Base-by-base conservation (phyloP, 2,797 vertebrate genomes). In the Sebastes matsubarae region DNA sequence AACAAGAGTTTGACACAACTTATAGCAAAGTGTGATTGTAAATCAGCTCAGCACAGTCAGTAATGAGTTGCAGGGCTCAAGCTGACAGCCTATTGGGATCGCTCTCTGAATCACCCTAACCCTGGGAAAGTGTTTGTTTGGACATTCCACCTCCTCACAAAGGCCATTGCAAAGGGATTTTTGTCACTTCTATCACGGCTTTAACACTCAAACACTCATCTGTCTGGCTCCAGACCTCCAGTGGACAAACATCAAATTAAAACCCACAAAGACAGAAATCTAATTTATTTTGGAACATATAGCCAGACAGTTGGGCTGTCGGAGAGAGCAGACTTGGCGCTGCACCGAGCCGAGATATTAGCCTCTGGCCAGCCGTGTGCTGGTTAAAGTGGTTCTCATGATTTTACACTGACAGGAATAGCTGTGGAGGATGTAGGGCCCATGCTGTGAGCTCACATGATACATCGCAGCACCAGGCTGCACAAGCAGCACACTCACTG, bases 41-140 rank as follows among this genome's bases (percentile, higher is more conserved):
- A 88, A 91, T 91, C 91, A 94, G 90, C 83, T 87, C 81, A 70
- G 79, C 68, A 5, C 69, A 79, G 63, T 77, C 75, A 20, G 79
- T 89, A 88, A 88, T 83, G 79, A 90, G 72, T 69, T 86, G 72
- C 73, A 82, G 81, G 69, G 78, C 87, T 91, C 46, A 64, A 83
- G 61, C 79, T 79, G 79, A 85, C 63, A 69, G 73, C 83, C 75
- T 74, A 4, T 73, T 76, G 81, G 81, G 81, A 82, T 77, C 30
- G 2, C 52, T 67, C 67, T 80, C 60, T 87, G 80, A 87, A 88
- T 88, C 66, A 74, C 70, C 72, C 72, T 80, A 89, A 89, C 82
- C 88, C 86, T 93, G 92, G 89, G 91, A 95, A 95, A 93, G 87
- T 88, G 87, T 94, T 93, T 92, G 90, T 93, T 93, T 88, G 85